A percentile compares a stretch with the other conserved stretches of the same genome.
phyloP scores from a whole-genome alignment of 2,113 vertebrate species.

The Triplophysa siluroides region DNA sequence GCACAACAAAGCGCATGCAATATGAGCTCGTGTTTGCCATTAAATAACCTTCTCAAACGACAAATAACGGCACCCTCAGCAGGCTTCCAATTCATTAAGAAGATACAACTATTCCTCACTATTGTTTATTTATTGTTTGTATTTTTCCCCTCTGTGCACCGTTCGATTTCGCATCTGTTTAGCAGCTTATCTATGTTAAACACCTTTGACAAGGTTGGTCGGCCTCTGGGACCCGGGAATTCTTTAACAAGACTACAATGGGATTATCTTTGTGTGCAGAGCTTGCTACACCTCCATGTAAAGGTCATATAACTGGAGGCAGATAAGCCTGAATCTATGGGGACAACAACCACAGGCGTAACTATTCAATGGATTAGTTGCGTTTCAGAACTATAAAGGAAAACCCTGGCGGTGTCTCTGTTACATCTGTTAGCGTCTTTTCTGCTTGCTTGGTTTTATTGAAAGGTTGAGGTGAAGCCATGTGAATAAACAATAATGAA shows the following conservation, averaged over 20 bases:
- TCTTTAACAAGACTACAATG: conserved; percentile 64
- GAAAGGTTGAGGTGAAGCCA: conserved; percentile 6
- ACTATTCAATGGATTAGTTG: conserved; percentile 48
- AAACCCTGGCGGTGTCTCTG: conserved; percentile 18
- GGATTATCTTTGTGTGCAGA: conserved; percentile 61
- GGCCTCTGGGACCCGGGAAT: conserved; percentile 66
- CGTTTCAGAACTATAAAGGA: conserved; percentile 30
- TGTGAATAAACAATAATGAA: background rate
- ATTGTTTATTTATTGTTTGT: conserved; percentile 42
- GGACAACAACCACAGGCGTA: conserved; percentile 53
- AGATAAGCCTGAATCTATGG: conserved; percentile 64
- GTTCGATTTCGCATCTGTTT: conserved; percentile 50
- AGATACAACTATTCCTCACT: conserved; percentile 60
- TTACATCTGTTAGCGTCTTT: conserved; percentile 22
- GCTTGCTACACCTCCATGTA: conserved; percentile 60
- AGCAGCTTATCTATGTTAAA: conserved; percentile 73
- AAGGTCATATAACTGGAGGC: conserved; percentile 69
- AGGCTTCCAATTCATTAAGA: conserved; percentile 53
- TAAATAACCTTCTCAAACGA: conserved; percentile 51
- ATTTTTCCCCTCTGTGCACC: conserved; percentile 13
- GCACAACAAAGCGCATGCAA: conserved; percentile 25
- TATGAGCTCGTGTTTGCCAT: conserved; percentile 47
- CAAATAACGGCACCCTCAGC: conserved; percentile 29
- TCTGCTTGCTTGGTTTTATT: background rate
- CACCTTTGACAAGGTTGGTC: conserved; percentile 69